Evolutionary conservation across 2,888 invertebrate genomes (phyloP).

Genomic region (Chymomyza procnemis): DNA sequence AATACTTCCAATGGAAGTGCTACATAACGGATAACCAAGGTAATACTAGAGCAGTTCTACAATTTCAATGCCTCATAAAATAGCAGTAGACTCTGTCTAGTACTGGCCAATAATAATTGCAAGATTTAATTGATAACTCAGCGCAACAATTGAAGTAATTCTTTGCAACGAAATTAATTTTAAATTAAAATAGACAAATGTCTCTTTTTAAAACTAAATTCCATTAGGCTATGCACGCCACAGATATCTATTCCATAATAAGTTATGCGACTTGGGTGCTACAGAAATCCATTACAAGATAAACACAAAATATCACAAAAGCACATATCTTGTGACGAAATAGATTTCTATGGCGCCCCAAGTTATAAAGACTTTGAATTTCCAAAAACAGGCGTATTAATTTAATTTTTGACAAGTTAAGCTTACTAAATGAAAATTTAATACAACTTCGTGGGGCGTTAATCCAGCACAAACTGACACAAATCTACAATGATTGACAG

Average conservation of each 20-base stretch:
- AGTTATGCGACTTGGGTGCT: too few species aligned
- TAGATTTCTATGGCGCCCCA: too few species aligned
- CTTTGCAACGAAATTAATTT: too few species aligned
- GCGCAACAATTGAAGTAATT: too few species aligned
- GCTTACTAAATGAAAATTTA: background rate
- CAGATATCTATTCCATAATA: too few species aligned
- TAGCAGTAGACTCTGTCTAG: too few species aligned
- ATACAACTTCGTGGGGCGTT: background rate
- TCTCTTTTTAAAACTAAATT: too few species aligned
- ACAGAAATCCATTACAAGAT: too few species aligned
- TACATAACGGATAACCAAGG: background rate
- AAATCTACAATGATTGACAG: background rate
- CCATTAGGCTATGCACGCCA: too few species aligned
- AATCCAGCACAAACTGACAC: background rate
- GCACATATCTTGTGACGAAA: too few species aligned
- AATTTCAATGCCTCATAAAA: background rate
- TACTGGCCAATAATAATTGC: background rate
- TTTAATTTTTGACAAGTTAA: background rate
- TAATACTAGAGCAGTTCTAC: background rate
- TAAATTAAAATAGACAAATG: too few species aligned
- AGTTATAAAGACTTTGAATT: background rate
- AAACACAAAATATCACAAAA: background rate
- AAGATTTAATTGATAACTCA: background rate
- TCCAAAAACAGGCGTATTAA: background rate
- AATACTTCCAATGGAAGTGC: slow-evolving; percentile 21